phyloP scores from a whole-genome alignment of 2,113 vertebrate species.

The Polypterus senegalus region DNA sequence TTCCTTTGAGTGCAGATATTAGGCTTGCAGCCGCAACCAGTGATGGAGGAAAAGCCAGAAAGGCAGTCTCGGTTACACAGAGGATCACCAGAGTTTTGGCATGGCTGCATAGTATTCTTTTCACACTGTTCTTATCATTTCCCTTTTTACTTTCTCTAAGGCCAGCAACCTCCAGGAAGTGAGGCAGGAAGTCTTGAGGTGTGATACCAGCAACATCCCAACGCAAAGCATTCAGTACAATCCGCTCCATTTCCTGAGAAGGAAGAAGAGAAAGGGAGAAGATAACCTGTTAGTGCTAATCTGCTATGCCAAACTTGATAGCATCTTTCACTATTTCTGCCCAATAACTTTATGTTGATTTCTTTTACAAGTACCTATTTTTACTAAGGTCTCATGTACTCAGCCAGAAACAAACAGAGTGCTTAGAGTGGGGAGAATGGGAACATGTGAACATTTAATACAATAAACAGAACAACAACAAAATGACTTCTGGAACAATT shows the following conservation, averaged over 20 bases:
- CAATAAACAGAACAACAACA: too few relatives aligned
- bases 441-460: too few relatives aligned
- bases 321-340: too few relatives aligned
- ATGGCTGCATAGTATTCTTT: constrained; percentile 34
- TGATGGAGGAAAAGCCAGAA: constrained; percentile 49
- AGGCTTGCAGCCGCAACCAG: constrained; percentile 52
- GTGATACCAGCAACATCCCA: constrained; percentile 62
- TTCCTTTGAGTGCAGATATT: constrained; percentile 47
- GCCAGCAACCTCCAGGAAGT: constrained; percentile 37
- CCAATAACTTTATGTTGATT: too few relatives aligned
- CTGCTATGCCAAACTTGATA: too few relatives aligned
- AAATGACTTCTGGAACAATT: too few relatives aligned
- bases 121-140: constrained; percentile 32
- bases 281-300: too few relatives aligned
- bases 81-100: constrained; percentile 54
- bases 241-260: constrained; percentile 55
- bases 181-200: constrained; percentile 59
- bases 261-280: neutral
- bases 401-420: too few relatives aligned
- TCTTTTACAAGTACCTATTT: too few relatives aligned
- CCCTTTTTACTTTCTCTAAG: constrained; percentile 8
- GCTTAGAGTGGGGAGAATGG: too few relatives aligned
- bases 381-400: too few relatives aligned
- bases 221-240: constrained; percentile 48
- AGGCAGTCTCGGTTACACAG: constrained; percentile 51